Base-by-base conservation (phyloP, 1,140 invertebrate species). In the Theocolax elegans region DNA sequence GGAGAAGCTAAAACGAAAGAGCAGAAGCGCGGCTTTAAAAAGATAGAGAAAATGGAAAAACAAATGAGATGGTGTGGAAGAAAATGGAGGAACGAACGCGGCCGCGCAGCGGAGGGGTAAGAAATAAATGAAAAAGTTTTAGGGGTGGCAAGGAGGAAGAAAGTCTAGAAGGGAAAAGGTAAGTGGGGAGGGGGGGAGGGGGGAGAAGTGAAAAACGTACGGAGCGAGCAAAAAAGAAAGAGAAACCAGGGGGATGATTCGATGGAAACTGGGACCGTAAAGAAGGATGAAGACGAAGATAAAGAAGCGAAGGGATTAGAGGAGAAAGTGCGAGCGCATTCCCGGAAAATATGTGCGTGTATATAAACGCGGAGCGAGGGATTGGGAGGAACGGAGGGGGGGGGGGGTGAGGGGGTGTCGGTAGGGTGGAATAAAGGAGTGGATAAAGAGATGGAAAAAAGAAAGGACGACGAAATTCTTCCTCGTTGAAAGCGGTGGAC, bases 91-190 rank as follows among this genome's bases (percentile, higher is more conserved):
- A 38, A 9, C 21, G 56, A 13, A 35, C 21, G 31, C 0, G 10
- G 21, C 15, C 8, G 12, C 8, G n/a, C 2, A n/a, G 19, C 3
- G 19, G 38, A 3, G 17, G 3, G 15, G 49, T n/a, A 23, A 27
- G 59, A 51, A 51, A 63, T 63, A 70, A 69, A 70, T 70, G 67
- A 70, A 70, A 63, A 70, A 63, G 49, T 70, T 63, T 63, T 63
- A 17, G 59, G 40, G 59, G 17, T 59, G 40, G 49, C 51, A 27
- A 42, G 49, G 38, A 54, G 38, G 44, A 40, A 9, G 12, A 40
- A 44, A 59, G 56, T n/a, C 12, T 1, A n/a, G n/a, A n/a, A n/a
- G 49, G 15, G 27, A 53, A 53, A 17, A 51, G 40, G 59, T 12
- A 48, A 27, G 49, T 38, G 17, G 27, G 49, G 38, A 54, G 38